These are phyloP conservation scores for Clarias pachynema DNA, from an alignment of 2,797 vertebrate genomes.

Conservation along the genomic window DNA sequence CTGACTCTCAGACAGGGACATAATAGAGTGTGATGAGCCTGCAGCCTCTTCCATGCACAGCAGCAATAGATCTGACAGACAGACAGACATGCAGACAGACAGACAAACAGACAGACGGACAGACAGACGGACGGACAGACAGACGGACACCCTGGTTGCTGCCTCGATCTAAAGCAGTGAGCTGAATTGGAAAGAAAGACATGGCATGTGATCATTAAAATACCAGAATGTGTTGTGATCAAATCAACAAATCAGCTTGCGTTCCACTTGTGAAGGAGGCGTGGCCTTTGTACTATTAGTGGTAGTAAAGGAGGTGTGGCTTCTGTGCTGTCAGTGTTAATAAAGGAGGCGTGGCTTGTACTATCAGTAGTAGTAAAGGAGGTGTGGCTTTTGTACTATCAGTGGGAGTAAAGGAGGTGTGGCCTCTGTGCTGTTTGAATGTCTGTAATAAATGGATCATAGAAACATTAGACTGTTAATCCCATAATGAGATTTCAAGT, in stretches of 20 bases:
- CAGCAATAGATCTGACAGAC: slow-evolving; percentile 39
- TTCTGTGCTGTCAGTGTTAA: neutral
- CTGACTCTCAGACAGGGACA: slow-evolving; percentile 44
- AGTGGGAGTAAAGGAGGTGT: neutral
- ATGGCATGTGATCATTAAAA: neutral
- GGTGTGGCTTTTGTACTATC: neutral
- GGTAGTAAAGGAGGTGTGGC: neutral
- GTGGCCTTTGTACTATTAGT: neutral
- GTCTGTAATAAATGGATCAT: neutral
- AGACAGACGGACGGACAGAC: neutral
- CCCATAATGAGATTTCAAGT: neutral
- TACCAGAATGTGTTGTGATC: neutral
- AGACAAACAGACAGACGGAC: neutral
- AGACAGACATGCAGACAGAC: slow-evolving; percentile 27
- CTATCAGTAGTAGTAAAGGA: neutral
- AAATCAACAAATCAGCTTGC: neutral
- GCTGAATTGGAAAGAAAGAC: neutral
- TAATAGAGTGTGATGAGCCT: slow-evolving; percentile 53
- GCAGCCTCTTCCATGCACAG: slow-evolving; percentile 35
- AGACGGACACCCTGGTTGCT: slow-evolving; percentile 1
- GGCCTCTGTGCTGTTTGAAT: neutral
- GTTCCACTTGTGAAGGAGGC: neutral
- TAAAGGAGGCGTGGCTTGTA: neutral
- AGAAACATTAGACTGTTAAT: neutral
- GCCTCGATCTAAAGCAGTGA: neutral